These are phyloP conservation scores for Cydia pomonella DNA, from an alignment of 1,140 invertebrate genomes.

Conservation along the genomic window DNA sequence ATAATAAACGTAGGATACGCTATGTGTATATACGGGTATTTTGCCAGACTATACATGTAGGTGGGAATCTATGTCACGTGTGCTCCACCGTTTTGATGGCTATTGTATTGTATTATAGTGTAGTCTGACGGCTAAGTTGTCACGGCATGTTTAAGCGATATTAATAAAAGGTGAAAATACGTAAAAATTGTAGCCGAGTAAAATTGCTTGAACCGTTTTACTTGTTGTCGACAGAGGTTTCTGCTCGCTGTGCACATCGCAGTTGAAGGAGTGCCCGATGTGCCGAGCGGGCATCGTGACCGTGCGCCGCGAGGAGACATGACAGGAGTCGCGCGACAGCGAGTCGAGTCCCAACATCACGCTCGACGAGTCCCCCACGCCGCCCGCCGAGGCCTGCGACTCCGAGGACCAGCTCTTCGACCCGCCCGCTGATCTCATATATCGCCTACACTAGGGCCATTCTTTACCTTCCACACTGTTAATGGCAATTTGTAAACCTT, in stretches of 20 bases:
- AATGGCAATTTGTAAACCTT: too few species aligned
- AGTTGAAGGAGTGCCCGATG: slow-evolving; percentile 93
- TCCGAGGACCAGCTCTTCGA: background rate
- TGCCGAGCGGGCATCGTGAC: slow-evolving; percentile 86
- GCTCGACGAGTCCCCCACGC: slow-evolving; percentile 35
- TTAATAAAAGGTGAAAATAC: too few species aligned
- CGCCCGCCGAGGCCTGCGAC: background rate
- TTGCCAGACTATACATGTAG: too few species aligned
- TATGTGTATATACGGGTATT: too few species aligned
- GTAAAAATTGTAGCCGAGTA: too few species aligned
- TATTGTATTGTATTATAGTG: too few species aligned
- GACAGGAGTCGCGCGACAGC: slow-evolving; percentile 43
- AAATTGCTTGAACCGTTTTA: background rate
- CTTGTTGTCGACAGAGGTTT: slow-evolving; percentile 86
- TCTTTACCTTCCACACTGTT: too few species aligned
- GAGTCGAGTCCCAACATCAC: slow-evolving; percentile 39
- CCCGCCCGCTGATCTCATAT: background rate
- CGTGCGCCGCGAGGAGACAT: slow-evolving; percentile 51
- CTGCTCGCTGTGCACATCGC: slow-evolving; percentile 89
- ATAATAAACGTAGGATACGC: too few species aligned
- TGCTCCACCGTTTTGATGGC: too few species aligned
- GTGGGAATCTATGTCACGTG: too few species aligned
- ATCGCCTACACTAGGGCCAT: background rate
- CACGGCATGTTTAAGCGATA: too few species aligned
- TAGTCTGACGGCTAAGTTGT: too few species aligned